phyloP scores from a whole-genome alignment of 2,113 vertebrate genomes.

The Cygnus atratus region DNA sequence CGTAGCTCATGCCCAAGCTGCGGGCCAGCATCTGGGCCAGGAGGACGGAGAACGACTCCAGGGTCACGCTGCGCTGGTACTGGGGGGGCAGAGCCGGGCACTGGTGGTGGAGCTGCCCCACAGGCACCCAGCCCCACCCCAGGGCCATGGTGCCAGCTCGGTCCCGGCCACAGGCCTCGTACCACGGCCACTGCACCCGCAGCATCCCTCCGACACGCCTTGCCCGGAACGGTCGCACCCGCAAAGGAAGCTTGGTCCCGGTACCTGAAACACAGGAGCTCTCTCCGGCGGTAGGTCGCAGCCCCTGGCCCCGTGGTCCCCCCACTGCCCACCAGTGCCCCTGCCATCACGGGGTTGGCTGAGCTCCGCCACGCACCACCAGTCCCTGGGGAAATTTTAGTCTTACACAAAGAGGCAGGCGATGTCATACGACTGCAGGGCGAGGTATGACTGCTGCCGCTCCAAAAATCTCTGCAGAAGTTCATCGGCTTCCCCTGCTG shows the following conservation, averaged over 20 bases:
- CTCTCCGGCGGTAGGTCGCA: background rate
- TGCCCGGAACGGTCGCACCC: conserved; percentile 35
- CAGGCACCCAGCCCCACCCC: background rate
- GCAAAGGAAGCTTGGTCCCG: conserved; percentile 18
- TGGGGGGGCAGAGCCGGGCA: background rate
- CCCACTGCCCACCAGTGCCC: background rate
- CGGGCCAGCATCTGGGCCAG: conserved; percentile 62
- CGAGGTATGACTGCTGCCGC: conserved; percentile 35
- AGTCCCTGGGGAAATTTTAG: background rate
- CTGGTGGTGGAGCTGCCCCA: accelerated
- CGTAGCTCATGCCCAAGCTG: conserved; percentile 61
- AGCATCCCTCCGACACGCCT: conserved; percentile 11
- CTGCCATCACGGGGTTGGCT: background rate
- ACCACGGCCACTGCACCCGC: background rate
- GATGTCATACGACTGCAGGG: background rate
- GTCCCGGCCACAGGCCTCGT: background rate
- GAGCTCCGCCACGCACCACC: background rate
- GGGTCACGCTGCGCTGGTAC: conserved; percentile 11
- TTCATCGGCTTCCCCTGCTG: conserved; percentile 1
- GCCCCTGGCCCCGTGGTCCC: background rate
- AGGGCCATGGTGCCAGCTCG: background rate
- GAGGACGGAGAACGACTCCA: conserved; percentile 63
- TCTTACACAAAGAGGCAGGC: conserved; percentile 67
- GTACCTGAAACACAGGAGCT: conserved; percentile 36
- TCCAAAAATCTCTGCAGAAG: conserved; percentile 56